Percentiles rank a stretch among this genome's conserved stretches.
Conservation (phyloP, 2,888 invertebrate genomes). For the Germaria angustata region DNA sequence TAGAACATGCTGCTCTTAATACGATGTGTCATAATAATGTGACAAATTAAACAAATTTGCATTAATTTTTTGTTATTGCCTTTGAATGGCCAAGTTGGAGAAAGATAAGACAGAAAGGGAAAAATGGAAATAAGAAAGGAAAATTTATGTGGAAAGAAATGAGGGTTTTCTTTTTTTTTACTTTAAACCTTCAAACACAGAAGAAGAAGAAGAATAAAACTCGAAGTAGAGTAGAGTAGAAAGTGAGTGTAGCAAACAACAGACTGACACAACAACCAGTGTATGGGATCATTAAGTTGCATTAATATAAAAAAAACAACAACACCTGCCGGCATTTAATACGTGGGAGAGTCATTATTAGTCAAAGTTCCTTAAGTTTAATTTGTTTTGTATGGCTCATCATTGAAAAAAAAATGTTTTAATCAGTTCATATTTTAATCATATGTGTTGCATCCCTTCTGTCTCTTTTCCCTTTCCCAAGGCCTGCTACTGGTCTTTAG, state of each 20-base stretch:
- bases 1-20: not conserved
- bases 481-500: too few species aligned
- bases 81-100: not conserved
- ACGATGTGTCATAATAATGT: conserved; percentile 9
- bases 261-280: not conserved
- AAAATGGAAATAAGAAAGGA: not conserved
- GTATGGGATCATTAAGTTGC: conserved; percentile 15
- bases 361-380: too few species aligned
- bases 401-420: too few species aligned
- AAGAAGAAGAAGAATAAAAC: not conserved
- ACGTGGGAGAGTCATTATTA: conserved; percentile 3
- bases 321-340: not conserved
- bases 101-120: not conserved
- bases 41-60: conserved; percentile 5
- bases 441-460: too few species aligned
- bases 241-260: not conserved
- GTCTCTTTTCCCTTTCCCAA: too few species aligned
- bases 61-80: not conserved
- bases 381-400: too few species aligned
- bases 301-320: not conserved
- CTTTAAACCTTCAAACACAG: not conserved
- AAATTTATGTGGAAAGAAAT: conserved; percentile 28
- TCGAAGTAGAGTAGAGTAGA: not conserved
- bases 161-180: not conserved
- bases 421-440: too few species aligned